phyloP scores from a whole-genome alignment of 2,797 vertebrate species.

The Lepilemur septentrionalis region DNA sequence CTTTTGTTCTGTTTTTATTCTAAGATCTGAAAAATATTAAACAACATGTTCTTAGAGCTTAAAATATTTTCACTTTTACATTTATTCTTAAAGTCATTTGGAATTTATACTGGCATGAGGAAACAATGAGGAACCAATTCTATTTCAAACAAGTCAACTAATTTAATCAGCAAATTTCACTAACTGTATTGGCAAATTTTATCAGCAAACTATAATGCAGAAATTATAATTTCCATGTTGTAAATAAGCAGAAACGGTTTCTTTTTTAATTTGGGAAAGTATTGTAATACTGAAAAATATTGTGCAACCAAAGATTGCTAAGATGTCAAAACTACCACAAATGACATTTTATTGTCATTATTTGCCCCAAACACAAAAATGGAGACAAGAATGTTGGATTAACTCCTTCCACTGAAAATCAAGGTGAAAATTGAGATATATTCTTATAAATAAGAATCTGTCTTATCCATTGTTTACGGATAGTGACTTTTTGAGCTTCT shows the following conservation, averaged over 20 bases:
- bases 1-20: not conserved
- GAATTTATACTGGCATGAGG: not conserved
- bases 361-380: not conserved
- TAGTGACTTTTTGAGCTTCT: not conserved
- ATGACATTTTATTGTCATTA: not conserved
- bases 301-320: not conserved
- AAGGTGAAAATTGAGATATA: not conserved
- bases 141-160: not conserved
- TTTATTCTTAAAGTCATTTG: not conserved
- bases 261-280: not conserved
- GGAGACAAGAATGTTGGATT: not conserved
- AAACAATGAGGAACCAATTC: not conserved
- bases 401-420: not conserved
- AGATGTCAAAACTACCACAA: not conserved
- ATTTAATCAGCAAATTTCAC: not conserved
- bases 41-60: not conserved
- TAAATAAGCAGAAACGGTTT: not conserved
- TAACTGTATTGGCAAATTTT: not conserved
- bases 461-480: not conserved
- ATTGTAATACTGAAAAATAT: not conserved
- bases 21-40: not conserved
- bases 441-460: no score
- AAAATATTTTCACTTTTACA: not conserved
- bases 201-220: not conserved
- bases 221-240: not conserved